These are phyloP conservation scores for Nasonia vitripennis DNA, from an alignment of 1,140 invertebrate genomes.

Conservation along the genomic window DNA sequence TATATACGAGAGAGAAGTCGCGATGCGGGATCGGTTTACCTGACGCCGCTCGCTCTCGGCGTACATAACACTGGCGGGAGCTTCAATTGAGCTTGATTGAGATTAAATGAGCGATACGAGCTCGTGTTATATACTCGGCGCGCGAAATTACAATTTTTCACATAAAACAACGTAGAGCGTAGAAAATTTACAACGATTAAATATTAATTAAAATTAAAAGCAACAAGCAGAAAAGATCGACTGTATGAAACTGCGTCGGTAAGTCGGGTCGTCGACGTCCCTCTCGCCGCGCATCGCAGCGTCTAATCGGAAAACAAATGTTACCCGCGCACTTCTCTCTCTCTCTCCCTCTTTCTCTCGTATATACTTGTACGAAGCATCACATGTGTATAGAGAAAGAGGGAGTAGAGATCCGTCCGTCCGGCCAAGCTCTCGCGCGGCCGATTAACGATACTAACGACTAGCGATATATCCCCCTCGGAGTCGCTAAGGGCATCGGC, in stretches of 20 bases:
- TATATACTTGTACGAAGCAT: neutral
- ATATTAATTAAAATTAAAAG: no score
- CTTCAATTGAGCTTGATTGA: neutral
- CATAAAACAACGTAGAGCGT: no score
- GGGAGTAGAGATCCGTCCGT: neutral
- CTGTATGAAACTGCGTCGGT: no score
- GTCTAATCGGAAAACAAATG: constrained; percentile 14
- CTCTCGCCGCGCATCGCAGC: neutral
- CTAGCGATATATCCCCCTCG: constrained; percentile 10
- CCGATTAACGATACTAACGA: constrained; percentile 22
- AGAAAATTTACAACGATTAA: no score
- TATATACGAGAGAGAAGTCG: neutral
- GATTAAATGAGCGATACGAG: neutral
- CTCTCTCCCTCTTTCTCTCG: neutral
- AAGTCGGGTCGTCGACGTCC: neutral
- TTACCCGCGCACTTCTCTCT: neutral
- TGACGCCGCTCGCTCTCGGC: neutral
- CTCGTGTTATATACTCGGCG: no score
- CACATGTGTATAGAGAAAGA: neutral
- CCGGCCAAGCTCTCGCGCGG: constrained; percentile 9
- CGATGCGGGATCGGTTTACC: constrained; percentile 2
- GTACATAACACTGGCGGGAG: neutral
- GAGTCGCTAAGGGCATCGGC: neutral
- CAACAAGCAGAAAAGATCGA: no score
- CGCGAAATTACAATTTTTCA: no score